Evolutionary conservation across 2,113 vertebrate genomes (phyloP), one percentile per base, ranked within the genome.

Genomic region (Sapayoa aenigma): DNA sequence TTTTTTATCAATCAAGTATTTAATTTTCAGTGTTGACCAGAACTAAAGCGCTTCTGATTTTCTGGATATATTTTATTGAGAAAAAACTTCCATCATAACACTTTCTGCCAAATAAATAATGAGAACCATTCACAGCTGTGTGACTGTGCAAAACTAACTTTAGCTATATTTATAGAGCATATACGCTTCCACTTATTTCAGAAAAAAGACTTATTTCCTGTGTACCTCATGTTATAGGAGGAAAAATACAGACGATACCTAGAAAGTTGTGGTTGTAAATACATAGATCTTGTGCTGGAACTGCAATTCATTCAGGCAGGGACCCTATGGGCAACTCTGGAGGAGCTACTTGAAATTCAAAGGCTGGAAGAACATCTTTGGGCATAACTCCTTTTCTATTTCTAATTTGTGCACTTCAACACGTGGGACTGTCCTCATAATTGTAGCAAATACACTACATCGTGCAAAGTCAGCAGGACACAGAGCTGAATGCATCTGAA

Each of bases 71-170:
- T 46, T 84, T 75, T 18, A 35, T 27, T 9, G 16, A 58, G 30
- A 80, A 94, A 94, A 89, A 76, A 77, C 25, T 6, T 74, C 63
- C 55, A 19, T 46, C 35, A 6, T 69, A 67, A 39, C 2, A 22
- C 35, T 80, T 90, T 22, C 86, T 86, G 72, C 59, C 76, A 95
- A 94, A 74, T 74, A 91, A 69, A 75, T 93, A 89, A 86, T 95
- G 39, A 93, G 59, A 93, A 65, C 41, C 44, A 76, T 89, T 89
- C 66, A 84, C 12, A 52, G n/a, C 33, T 58, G 56, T 58, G 41
- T 65, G 47, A 65, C 80, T 79, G 49, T 35, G 58, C 41, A 76
- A 83, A 87, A 76, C 68, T 84, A 58, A 59, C 71, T 93, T 66
- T 23, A 66, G 69, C 49, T 66, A 7, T 59, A 84, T 53, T 87